Conservation (phyloP, 2,888 invertebrate genomes). For the Hypomecis punctinalis region DNA sequence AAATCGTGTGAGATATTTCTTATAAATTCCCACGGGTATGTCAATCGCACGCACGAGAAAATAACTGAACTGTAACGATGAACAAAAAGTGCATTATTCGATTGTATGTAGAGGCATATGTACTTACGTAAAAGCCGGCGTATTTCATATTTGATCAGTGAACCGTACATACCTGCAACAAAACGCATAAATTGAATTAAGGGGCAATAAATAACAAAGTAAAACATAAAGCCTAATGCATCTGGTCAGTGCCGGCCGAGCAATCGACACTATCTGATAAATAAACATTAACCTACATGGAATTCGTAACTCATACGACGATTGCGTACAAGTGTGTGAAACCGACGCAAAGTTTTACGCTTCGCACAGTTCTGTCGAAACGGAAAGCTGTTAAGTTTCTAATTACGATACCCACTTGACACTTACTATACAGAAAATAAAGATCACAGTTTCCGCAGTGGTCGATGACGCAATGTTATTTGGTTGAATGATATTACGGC, state of each 20-base stretch:
- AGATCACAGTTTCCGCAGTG: slow-evolving; percentile 46
- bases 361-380: slow-evolving; percentile 75
- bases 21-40: slow-evolving; percentile 41
- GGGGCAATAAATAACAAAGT: slow-evolving; percentile 20
- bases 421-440: slow-evolving; percentile 53
- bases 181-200: slow-evolving; percentile 50
- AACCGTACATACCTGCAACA: slow-evolving; percentile 63
- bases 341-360: slow-evolving; percentile 66
- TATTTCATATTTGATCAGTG: slow-evolving; percentile 29
- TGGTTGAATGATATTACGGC: slow-evolving; percentile 51
- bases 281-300: slow-evolving; percentile 76
- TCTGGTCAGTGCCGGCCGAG: slow-evolving; percentile 39
- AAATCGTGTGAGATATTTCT: slow-evolving; percentile 26
- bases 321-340: slow-evolving; percentile 73
- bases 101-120: slow-evolving; percentile 12
- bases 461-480: slow-evolving; percentile 52
- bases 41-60: slow-evolving; percentile 14
- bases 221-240: slow-evolving; percentile 36
- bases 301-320: slow-evolving; percentile 68
- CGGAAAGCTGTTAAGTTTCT: slow-evolving; percentile 64
- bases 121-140: slow-evolving; percentile 24
- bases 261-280: slow-evolving; percentile 61
- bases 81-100: slow-evolving; percentile 26
- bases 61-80: slow-evolving; percentile 23
- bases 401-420: slow-evolving; percentile 52